These are phyloP conservation scores for Paracyclopina nana DNA, from an alignment of 1,140 invertebrate species.

Conservation along the genomic window DNA sequence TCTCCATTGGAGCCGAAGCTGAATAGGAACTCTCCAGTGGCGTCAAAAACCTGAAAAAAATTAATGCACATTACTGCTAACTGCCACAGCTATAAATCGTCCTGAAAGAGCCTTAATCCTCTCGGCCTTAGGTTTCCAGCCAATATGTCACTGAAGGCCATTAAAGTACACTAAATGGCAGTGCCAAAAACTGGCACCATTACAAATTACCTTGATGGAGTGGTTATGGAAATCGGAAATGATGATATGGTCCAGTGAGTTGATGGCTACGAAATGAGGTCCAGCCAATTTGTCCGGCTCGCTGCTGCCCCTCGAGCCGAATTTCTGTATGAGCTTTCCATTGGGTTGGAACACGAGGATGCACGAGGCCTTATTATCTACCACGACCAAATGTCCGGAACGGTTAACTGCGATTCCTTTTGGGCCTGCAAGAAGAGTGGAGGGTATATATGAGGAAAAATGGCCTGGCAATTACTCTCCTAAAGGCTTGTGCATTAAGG, in stretches of 20 bases:
- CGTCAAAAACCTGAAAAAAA: slow-evolving; percentile 29
- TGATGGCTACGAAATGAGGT: slow-evolving; percentile 37
- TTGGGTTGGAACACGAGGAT: slow-evolving; percentile 34
- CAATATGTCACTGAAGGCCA: too few relatives aligned
- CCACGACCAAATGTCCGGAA: slow-evolving; percentile 35
- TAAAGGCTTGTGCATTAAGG: too few relatives aligned
- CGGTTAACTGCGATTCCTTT: slow-evolving; percentile 34
- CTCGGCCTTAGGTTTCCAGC: too few relatives aligned
- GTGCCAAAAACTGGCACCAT: too few relatives aligned
- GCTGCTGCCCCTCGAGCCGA: slow-evolving; percentile 26
- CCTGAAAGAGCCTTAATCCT: too few relatives aligned
- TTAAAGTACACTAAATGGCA: too few relatives aligned
- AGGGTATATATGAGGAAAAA: background rate
- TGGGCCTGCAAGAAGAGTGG: slow-evolving; percentile 23
- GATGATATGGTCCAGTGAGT: slow-evolving; percentile 32
- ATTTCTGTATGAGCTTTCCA: slow-evolving; percentile 28
- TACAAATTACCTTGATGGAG: slow-evolving; percentile 34
- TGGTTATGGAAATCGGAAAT: slow-evolving; percentile 39
- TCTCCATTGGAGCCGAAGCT: slow-evolving; percentile 34
- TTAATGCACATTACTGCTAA: too few relatives aligned
- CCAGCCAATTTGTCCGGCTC: slow-evolving; percentile 34
- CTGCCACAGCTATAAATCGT: too few relatives aligned
- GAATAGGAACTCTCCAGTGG: slow-evolving; percentile 33
- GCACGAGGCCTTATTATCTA: slow-evolving; percentile 36
- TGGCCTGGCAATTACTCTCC: background rate